Evolutionary conservation across 2,888 invertebrate species (phyloP), one percentile per base, ranked within the genome.

Genomic region (Aphodius granarius): DNA sequence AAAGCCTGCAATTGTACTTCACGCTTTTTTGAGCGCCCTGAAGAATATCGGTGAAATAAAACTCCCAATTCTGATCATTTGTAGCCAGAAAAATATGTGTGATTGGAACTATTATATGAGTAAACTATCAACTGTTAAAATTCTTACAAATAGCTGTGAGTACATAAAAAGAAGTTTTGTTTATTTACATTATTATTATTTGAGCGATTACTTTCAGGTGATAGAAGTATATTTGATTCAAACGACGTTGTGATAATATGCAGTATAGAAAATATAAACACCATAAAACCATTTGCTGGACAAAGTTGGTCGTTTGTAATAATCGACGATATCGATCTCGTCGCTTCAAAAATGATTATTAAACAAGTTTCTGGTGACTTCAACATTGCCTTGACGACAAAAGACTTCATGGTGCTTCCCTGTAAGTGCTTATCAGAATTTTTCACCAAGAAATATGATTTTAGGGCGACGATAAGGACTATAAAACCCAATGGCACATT

Each of bases 81-180:
- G 23, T 16, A 17, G 73, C 15, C 71, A 73, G 43, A 21, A 73
- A 13, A 73, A 76, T 20, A 17, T 76, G n/a, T 23, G 65, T n/a
- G 6, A 3, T 66, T 76, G 76, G 76, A 73, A 73, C 64, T 76
- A 73, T 65, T 70, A 76, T 63, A 23, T 76, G 18, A 19, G 62
- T 16, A 64, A 66, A 73, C 18, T 71, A 15, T 71, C 65, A n/a
- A 19, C 73, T 17, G 71, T 73, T 16, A 5, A 6, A 6, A 20
- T 76, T 70, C 66, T 76, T 62, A 73, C 64, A 20, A 71, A 20
- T 62, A 20, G 66, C 71, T 73, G 76, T 76, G 66, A 15, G 16
- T 19, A 66, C 6, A 66, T 18, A n/a, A 43, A n/a, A n/a, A 17
- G 22, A 63, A 20, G 15, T 15, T 23, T 23, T 5, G 16, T 71